phyloP scores from a whole-genome alignment of 35 echinoderm and acorn worm species.

The Anneissia japonica region DNA sequence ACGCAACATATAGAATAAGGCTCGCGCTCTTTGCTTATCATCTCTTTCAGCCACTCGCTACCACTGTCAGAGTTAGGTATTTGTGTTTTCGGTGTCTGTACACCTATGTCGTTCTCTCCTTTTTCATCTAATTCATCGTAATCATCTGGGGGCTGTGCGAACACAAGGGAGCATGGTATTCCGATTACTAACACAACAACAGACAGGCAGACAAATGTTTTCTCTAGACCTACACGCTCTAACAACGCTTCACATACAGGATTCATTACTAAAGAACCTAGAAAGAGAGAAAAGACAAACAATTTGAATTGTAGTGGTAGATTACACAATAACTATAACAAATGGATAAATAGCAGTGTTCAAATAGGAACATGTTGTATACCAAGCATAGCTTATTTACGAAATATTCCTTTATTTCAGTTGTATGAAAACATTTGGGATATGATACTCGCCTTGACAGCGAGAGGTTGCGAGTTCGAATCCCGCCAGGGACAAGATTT shows the following conservation, averaged over 20 bases:
- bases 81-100: slow-evolving; percentile 8
- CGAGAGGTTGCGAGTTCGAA: too few relatives aligned
- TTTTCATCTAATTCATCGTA: neutral
- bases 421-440: too few relatives aligned
- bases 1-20: neutral
- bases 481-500: too few relatives aligned
- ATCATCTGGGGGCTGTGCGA: slow-evolving; percentile 58
- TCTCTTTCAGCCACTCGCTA: slow-evolving; percentile 67
- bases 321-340: neutral
- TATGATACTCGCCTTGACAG: too few relatives aligned
- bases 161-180: slow-evolving; percentile 64
- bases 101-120: neutral
- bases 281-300: slow-evolving; percentile 7
- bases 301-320: neutral
- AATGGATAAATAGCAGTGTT: neutral
- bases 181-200: slow-evolving; percentile 58
- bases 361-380: too few relatives aligned
- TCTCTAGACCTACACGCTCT: slow-evolving; percentile 46
- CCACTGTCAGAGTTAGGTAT: slow-evolving; percentile 22
- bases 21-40: slow-evolving; percentile 54
- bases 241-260: slow-evolving; percentile 67
- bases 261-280: slow-evolving; percentile 97
- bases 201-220: slow-evolving; percentile 47
- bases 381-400: too few relatives aligned
- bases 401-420: too few relatives aligned